Evolutionary conservation across 2,113 vertebrate genomes (phyloP).

Genomic region (Catharus minimus): DNA sequence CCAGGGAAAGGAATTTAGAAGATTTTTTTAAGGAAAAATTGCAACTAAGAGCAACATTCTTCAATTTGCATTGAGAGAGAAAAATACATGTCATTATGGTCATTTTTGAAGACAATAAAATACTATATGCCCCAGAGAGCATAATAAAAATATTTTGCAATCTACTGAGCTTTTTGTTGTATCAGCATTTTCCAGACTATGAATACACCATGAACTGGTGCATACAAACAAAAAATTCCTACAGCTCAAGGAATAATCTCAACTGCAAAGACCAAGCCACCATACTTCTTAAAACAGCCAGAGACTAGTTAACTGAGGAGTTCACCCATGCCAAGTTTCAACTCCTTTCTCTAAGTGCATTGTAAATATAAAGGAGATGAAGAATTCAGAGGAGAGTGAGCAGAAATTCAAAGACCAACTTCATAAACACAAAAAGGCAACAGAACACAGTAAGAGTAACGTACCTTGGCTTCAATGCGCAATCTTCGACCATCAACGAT

Average conservation of each 20-base stretch:
- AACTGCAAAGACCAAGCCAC: not conserved
- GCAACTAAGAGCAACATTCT: not conserved
- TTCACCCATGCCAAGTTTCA: not conserved
- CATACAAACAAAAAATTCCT: not conserved
- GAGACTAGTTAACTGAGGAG: not conserved
- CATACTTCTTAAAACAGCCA: not conserved
- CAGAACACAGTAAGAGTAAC: not conserved
- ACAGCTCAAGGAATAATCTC: not conserved
- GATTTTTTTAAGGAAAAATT: not conserved
- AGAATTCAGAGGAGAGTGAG: not conserved
- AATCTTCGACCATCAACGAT: slow-evolving; percentile 88
- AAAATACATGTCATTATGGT: not conserved
- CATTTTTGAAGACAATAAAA: not conserved
- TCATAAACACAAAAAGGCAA: not conserved
- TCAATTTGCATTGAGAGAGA: not conserved
- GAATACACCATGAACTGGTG: not conserved
- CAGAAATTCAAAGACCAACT: not conserved
- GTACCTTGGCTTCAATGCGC: slow-evolving; percentile 96
- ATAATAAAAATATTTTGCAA: not conserved
- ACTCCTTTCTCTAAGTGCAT: not conserved
- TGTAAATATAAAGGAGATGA: not conserved
- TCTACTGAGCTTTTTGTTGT: not conserved
- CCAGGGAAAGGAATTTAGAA: not conserved
- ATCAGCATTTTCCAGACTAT: not conserved
- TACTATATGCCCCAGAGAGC: not conserved